Base-by-base conservation (phyloP, 1,140 invertebrate species). In the Pseudomyrmex gracilis region DNA sequence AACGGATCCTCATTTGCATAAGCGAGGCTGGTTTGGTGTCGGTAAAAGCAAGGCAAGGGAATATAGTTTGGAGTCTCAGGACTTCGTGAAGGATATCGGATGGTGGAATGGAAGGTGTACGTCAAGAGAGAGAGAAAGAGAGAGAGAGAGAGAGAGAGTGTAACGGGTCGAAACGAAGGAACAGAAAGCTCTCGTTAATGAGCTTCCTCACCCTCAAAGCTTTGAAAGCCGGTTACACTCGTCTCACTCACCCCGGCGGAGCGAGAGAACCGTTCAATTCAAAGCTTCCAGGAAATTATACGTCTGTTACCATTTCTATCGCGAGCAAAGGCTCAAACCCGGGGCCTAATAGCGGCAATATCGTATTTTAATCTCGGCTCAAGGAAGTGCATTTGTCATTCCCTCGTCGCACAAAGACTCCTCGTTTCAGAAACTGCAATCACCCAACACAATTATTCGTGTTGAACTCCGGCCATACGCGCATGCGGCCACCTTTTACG, bases 101-200 rank as follows among this genome's bases (percentile, higher is more conserved):
- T 84, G 60, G 43, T 78, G 12, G 83, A 34, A 80, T 83, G 86
- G 84, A 85, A 82, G 76, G 85, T 82, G 63, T 78, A 67, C 73
- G 74, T 87, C 74, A n/a, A n/a, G 85, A 34, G 34, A 34, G 34
- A 34, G 34, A 34, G 34, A 34, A 5, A 24, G 24, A 24, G 24
- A 24, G 24, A 24, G 24, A 24, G 24, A 24, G 24, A 24, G 24
- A 24, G 24, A 34, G 34, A 5, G 7, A 34, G 84, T 77, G 64
- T 80, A 78, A 77, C 74, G 55, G 68, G 45, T 60, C 83, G 80
- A 82, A 71, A 77, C 80, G 88, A 90, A 83, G 89, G 87, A 91
- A 90, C 90, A 92, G 91, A 93, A 94, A 94, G 93, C 93, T 92
- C 90, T 87, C 89, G 92, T 93, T 94, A 94, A 94, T 94, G 93